Evolutionary conservation across 2,113 vertebrate species (phyloP), one percentile per base, ranked within the genome.

Genomic region (Mesocricetus auratus): DNA sequence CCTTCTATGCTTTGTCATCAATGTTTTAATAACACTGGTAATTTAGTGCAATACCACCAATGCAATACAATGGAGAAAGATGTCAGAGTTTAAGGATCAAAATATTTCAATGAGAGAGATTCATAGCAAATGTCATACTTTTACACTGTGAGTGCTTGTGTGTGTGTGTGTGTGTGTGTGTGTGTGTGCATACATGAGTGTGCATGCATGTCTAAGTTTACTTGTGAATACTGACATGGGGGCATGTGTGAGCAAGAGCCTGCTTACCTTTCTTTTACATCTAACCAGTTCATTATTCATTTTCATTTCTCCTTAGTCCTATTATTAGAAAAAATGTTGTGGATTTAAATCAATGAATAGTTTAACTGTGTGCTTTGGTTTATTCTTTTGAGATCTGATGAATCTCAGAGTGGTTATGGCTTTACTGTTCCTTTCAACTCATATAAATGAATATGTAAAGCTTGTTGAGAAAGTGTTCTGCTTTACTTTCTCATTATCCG

Each of bases 241-340:
- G 33, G 31, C 7, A 31, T 68, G 11, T 19, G 2, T 83, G 53
- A 93, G 74, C 47, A 93, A 69, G 58, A 0, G 21, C 24, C 45
- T n/a, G 1, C 22, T 91, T 78, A 19, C 71, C 7, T 92, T 87
- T 95, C 45, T 69, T 87, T 94, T 36, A 53, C 0, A 47, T 7
- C 13, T 56, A 64, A 74, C 21, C 77, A 77, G 71, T 58, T 77
- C 77, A 11, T 56, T 90, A 86, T 62, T 82, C 36, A 58, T 36
- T 53, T 90, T 93, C 90, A 31, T 91, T 95, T 39, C 56, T 90
- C 29, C 26, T 86, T n/a, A 94, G 68, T 87, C 47, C 29, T 94
- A 77, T 83, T 64, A 89, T 93, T 94, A 64, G 1, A 19, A 73
- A 94, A 90, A 91, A 50, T 15, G 26, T 16, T 87, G 4, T 87